phyloP scores from a whole-genome alignment of 2,888 invertebrate genomes.

The Mechanitis messenoides region DNA sequence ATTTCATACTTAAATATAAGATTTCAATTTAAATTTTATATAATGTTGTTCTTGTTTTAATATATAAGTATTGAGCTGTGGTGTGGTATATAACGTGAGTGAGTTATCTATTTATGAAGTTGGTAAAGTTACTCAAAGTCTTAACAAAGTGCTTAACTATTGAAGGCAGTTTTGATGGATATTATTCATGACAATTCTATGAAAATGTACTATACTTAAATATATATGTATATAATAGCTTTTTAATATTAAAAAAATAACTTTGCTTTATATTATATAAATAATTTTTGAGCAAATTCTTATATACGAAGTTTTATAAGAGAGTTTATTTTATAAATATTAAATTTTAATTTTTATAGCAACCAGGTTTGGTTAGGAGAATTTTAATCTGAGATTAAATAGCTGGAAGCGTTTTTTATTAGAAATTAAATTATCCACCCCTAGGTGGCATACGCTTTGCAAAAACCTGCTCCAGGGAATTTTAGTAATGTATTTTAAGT shows the following conservation, averaged over 20 bases:
- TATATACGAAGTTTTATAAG: too few relatives aligned
- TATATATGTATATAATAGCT: too few relatives aligned
- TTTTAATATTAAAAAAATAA: too few relatives aligned
- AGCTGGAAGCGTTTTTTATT: neutral
- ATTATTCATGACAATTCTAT: too few relatives aligned
- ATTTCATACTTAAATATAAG: neutral
- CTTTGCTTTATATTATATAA: too few relatives aligned
- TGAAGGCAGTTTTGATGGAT: constrained; percentile 58
- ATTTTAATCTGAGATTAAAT: constrained; percentile 3
- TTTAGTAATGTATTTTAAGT: constrained; percentile 2
- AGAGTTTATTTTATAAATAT: too few relatives aligned
- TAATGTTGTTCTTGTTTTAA: constrained; percentile 2
- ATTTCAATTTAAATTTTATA: constrained; percentile 6
- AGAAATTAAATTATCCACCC: constrained; percentile 2
- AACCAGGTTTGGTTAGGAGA: neutral
- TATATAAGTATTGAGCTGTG: neutral
- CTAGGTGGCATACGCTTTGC: constrained; percentile 2
- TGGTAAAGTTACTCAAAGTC: constrained; percentile 52
- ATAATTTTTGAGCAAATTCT: too few relatives aligned
- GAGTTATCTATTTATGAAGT: constrained; percentile 42
- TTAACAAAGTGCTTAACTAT: constrained; percentile 59
- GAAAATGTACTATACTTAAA: too few relatives aligned
- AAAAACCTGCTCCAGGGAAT: neutral
- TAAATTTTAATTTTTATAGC: neutral
- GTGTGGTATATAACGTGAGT: constrained; percentile 37